Conservation (phyloP, 1,140 invertebrate genomes). For the Drosophila eugracilis region DNA sequence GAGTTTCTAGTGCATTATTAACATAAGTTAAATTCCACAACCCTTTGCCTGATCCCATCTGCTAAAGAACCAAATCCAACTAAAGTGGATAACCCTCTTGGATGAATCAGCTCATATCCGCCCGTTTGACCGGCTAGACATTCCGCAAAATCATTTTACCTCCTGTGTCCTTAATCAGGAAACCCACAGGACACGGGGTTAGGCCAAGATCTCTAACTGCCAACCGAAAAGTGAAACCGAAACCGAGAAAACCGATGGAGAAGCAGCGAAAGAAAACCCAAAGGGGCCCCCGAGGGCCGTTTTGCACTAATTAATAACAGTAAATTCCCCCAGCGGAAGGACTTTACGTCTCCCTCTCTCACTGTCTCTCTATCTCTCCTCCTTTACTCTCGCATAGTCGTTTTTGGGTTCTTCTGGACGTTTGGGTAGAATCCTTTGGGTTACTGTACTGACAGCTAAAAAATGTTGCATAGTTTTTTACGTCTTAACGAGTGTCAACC, state of each 20-base stretch:
- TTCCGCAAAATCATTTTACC: conserved; percentile 59
- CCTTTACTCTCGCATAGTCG: background rate
- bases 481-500: conserved; percentile 79
- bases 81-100: conserved; percentile 28
- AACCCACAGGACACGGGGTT: conserved; percentile 46
- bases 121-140: conserved; percentile 29
- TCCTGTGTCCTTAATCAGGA: conserved; percentile 60
- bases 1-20: background rate
- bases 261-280: conserved; percentile 28
- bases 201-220: conserved; percentile 15
- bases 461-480: conserved; percentile 81
- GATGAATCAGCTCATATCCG: conserved; percentile 28
- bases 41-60: conserved; percentile 9
- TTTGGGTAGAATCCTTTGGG: conserved; percentile 34
- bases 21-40: background rate
- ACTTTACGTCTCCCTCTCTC: background rate
- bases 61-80: conserved; percentile 14
- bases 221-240: conserved; percentile 13
- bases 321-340: conserved; percentile 59
- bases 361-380: background rate
- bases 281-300: conserved; percentile 72
- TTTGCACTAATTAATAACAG: conserved; percentile 82
- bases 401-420: conserved; percentile 2
- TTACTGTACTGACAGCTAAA: conserved; percentile 68
- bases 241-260: conserved; percentile 12